These are phyloP conservation scores for Metopia argyrocephala DNA, from an alignment of 2,888 invertebrate species.

Conservation along the genomic window DNA sequence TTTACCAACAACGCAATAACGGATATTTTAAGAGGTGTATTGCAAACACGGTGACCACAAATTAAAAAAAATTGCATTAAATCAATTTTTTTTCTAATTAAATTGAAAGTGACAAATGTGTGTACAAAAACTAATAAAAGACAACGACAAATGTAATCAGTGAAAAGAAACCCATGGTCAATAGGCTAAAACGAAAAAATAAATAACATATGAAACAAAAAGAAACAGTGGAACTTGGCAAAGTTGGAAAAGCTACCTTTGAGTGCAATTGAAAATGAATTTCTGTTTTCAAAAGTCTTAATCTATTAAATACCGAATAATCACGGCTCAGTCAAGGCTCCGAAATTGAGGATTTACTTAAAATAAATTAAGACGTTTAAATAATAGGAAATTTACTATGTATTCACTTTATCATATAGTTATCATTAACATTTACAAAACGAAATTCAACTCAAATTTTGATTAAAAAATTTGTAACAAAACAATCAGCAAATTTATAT, in stretches of 20 bases:
- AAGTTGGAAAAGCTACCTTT: background rate
- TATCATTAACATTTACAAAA: too few species aligned
- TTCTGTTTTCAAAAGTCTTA: too few species aligned
- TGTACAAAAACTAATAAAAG: conserved; percentile 22
- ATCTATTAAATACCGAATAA: too few species aligned
- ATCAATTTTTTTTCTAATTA: conserved; percentile 30
- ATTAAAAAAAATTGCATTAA: conserved; percentile 26
- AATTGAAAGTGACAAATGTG: conserved; percentile 61
- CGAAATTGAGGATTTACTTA: too few species aligned
- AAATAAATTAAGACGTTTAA: too few species aligned
- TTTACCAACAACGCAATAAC: conserved; percentile 48
- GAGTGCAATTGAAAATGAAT: too few species aligned
- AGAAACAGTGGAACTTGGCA: conserved; percentile 9
- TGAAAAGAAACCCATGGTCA: conserved; percentile 50
- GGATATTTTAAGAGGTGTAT: conserved; percentile 10
- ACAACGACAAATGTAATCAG: background rate
- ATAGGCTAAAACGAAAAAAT: conserved; percentile 27
- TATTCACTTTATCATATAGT: too few species aligned
- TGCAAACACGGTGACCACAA: background rate
- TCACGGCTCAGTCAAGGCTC: too few species aligned
- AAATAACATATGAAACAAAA: background rate
- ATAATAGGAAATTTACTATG: too few species aligned
- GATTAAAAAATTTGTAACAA: too few species aligned
- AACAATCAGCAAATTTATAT: too few species aligned
- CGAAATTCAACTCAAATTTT: too few species aligned